phyloP scores from a whole-genome alignment of 2,113 vertebrate genomes.

The Pan troglodytes region NHGRI_mPanTro3-v2.1_pri NC_072402.2:19766501-19767000 shows the following conservation, averaged over 20 bases:
- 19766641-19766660: not conserved
- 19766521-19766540: not conserved
- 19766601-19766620: not conserved
- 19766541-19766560: not conserved
- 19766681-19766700: fast-evolving
- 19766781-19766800: not conserved
- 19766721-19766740: not conserved
- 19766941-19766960: not conserved
- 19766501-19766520: not conserved
- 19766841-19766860: not conserved
- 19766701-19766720: not conserved
- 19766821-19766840: not conserved
- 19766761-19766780: not conserved
- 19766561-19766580: not conserved
- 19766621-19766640: not conserved
- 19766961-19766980: not conserved
- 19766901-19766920: not conserved
- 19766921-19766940: not conserved
- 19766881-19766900: not conserved
- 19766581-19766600: not conserved
- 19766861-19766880: not conserved
- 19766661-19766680: not conserved
- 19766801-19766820: fast-evolving
- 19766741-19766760: not conserved
- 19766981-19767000: not conserved